Evolutionary conservation across 1,140 invertebrate species (phyloP).

Genomic region (Macrobrachium nipponense): DNA sequence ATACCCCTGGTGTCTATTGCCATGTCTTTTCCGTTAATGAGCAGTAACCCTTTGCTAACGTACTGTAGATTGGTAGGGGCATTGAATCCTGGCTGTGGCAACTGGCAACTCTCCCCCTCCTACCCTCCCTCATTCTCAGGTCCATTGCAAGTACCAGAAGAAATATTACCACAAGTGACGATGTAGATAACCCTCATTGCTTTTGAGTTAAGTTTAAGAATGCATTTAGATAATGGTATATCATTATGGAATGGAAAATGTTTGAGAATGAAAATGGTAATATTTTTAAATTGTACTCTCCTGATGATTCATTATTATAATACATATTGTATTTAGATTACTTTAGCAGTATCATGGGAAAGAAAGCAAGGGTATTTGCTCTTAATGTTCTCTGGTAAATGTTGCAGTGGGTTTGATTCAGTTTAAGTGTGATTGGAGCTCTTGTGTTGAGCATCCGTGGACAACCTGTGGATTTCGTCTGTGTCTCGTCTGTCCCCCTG

Average conservation of each 20-base stretch:
- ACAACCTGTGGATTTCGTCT: conserved; percentile 43
- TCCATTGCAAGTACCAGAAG: conserved; percentile 21
- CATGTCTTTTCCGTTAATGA: conserved; percentile 41
- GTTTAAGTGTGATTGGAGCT: conserved; percentile 47
- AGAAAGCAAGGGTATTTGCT: not conserved
- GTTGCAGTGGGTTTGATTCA: conserved; percentile 15
- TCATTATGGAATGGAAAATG: no score
- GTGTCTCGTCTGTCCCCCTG: conserved; percentile 34
- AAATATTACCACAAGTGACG: not conserved
- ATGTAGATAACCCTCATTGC: not conserved
- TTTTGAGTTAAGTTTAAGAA: not conserved
- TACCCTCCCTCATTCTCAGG: not conserved
- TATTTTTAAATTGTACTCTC: no score
- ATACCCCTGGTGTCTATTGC: conserved; percentile 29
- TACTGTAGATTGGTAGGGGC: conserved; percentile 51
- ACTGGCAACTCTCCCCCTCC: conserved; percentile 40
- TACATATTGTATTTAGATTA: not conserved
- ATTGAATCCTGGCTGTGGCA: conserved; percentile 50
- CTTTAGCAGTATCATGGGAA: not conserved
- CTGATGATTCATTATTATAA: no score
- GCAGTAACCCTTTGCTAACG: conserved; percentile 45
- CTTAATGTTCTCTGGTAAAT: not conserved
- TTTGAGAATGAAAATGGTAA: no score
- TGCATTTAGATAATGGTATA: no score
- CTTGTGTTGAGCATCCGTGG: conserved; percentile 53